Base-by-base conservation (phyloP, 2,113 vertebrate genomes). In the Suricata suricatta region DNA sequence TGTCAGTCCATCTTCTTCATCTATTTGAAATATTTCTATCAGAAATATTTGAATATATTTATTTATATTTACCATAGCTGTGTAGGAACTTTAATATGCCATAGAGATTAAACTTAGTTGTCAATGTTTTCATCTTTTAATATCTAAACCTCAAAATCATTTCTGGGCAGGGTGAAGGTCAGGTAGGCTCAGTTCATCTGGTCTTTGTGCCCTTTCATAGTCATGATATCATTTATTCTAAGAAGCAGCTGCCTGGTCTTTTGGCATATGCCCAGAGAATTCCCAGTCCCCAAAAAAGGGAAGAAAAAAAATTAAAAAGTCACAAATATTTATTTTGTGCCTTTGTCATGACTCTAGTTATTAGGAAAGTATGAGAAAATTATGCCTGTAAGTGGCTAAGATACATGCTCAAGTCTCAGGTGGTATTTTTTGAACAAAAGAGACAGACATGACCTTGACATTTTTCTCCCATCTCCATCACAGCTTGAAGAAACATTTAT, bases 371-470 rank as follows among this genome's bases (percentile, higher is more conserved):
- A 60, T 82, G 41, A 83, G 50, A 79, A 17, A 3, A 25, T 6
- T 93, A 57, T 82, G 38, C 3, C 2, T 93, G 33, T 85, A 63
- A 52, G 31, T 72, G 77, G 17, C 52, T 93, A 21, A 94, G 71
- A 57, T n/a, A 72, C 81, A 76, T 77, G 31, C 38, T 76, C 31
- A 12, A 54, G 33, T 72, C 76, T 95, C 85, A 66, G 27, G 52
- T 47, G 35, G 52, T 47, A 71, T 79, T 86, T 95, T 94, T 94
- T 81, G 60, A 95, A 87, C 25, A 85, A 68, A 81, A 90, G 29
- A 92, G 64, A 88, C 14, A 64, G n/a, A 80, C 17, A 60, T 97
- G 77, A 95, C 81, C 76, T 89, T 93, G 76, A 88, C 72, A 35
- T 80, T 92, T 86, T 64, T 21, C 69, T 92, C 85, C 44, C 10